Base-by-base conservation (phyloP, 2,113 vertebrate genomes). In the Petrocephalus microphthalmus region DNA sequence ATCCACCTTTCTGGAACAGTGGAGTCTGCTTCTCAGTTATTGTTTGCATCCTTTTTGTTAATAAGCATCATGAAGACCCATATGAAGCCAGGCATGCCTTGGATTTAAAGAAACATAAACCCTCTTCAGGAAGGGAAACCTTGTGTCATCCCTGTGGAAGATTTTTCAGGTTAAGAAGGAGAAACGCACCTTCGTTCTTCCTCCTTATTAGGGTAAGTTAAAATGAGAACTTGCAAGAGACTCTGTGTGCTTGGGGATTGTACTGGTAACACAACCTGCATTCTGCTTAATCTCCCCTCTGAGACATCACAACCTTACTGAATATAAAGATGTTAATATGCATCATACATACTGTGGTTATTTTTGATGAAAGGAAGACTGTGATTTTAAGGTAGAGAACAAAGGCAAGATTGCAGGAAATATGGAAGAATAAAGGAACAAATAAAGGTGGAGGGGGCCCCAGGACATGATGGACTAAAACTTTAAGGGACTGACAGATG, bases 391-490 rank as follows among this genome's bases (percentile, higher is more conserved):
- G 87, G 89, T 84, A 87, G 67, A 49, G 60, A 85, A 20, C 19
- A 57, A 89, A 85, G 15, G 86, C 54, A 88, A 56, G 51, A 87
- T 56, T 84, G n/a, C 82, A 25, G 29, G 49, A 89, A 17, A 49
- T 60, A 85, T 83, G 20, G 10, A 57, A 84, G 56, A 78, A 89
- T 37, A 42, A 47, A 84, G 15, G 29, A 25, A 51, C 45, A 49
- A 47, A 60, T 83, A 81, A 78, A 84, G 45, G 52, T 64, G 60
- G 8, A 17, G 13, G 47, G 37, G 45, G 88, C 45, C 85, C 45
- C 45, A 20, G 53, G 54, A 29, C 52, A 42, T 22, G 42, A 83
- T 49, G 78, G 42, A 49, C 19, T 42, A 20, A 42, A 82, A 19
- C n/a, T n/a, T 57, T 71, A 64, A 47, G 67, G 4, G 42, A 78